Percentiles rank a stretch among this genome's conserved stretches.
phyloP scores from a whole-genome alignment of 2,888 invertebrate species.

The Plebejus melissa region DNA sequence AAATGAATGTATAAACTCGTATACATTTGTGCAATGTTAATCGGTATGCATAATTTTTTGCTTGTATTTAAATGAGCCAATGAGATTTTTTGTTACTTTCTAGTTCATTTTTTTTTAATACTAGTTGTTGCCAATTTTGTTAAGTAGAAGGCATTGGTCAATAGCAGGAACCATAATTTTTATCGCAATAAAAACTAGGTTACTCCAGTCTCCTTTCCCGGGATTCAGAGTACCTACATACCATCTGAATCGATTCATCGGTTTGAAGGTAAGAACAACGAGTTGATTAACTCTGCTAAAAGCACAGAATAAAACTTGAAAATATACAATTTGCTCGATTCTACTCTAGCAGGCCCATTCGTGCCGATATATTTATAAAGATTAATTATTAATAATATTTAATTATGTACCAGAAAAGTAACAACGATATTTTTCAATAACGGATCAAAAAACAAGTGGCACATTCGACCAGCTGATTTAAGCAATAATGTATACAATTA shows the following conservation, averaged over 20 bases:
- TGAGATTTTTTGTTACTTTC: neutral
- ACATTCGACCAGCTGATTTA: neutral
- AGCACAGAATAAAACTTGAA: too few species aligned
- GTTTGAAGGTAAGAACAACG: too few species aligned
- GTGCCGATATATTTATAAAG: neutral
- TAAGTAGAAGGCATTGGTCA: neutral
- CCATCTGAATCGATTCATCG: too few species aligned
- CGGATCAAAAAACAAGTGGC: neutral
- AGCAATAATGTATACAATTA: slow-evolving; percentile 13
- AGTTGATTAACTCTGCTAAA: too few species aligned
- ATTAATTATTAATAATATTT: neutral
- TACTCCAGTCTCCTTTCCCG: neutral
- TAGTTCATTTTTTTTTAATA: neutral
- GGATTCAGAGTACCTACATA: neutral
- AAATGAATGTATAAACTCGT: slow-evolving; percentile 5
- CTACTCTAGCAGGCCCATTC: neutral
- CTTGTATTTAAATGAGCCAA: neutral
- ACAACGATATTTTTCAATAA: neutral
- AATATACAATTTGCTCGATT: too few species aligned
- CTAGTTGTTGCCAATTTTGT: neutral
- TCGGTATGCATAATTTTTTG: neutral
- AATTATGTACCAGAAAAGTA: neutral
- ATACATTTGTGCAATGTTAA: neutral
- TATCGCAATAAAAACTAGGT: neutral
- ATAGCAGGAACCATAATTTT: neutral